phyloP scores from a whole-genome alignment of 2,888 invertebrate genomes.

The Orchesella flavescens region DNA sequence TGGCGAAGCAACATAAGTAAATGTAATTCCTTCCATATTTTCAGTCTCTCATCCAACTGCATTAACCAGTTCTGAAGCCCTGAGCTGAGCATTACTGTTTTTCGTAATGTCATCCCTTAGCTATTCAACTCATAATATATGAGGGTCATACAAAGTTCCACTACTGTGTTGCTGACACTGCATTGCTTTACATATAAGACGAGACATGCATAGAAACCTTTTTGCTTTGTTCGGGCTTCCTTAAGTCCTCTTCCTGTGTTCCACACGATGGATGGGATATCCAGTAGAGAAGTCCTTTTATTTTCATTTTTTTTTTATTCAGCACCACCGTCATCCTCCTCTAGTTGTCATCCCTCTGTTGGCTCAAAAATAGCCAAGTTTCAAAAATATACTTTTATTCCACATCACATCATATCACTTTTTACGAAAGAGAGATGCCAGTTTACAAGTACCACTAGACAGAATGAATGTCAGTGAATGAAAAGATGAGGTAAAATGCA shows the following conservation, averaged over 20 bases:
- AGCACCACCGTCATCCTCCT: conserved; percentile 25
- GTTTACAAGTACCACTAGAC: no score
- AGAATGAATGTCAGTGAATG: no score
- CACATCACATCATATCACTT: no score
- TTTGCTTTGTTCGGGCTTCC: conserved; percentile 39
- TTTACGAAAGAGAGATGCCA: no score
- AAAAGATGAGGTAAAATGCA: no score
- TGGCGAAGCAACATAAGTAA: not conserved
- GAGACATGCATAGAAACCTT: conserved; percentile 25
- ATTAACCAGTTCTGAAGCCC: not conserved
- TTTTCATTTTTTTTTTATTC: conserved; percentile 49
- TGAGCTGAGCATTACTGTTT: not conserved
- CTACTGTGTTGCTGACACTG: not conserved
- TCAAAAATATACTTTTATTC: not conserved
- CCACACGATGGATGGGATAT: conserved; percentile 17
- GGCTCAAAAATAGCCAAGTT: conserved; percentile 5
- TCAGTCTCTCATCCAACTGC: not conserved
- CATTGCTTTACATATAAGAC: not conserved
- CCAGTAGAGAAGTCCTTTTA: conserved; percentile 49
- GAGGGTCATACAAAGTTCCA: not conserved
- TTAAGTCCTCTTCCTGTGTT: conserved; percentile 59
- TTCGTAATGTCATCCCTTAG: conserved; percentile 9
- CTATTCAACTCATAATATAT: not conserved
- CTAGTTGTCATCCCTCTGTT: conserved; percentile 15
- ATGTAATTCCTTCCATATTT: not conserved